Percentiles rank a stretch among this genome's conserved stretches.
Evolutionary conservation across 2,113 vertebrate genomes (phyloP).

Genomic region (Salvator merianae): DNA sequence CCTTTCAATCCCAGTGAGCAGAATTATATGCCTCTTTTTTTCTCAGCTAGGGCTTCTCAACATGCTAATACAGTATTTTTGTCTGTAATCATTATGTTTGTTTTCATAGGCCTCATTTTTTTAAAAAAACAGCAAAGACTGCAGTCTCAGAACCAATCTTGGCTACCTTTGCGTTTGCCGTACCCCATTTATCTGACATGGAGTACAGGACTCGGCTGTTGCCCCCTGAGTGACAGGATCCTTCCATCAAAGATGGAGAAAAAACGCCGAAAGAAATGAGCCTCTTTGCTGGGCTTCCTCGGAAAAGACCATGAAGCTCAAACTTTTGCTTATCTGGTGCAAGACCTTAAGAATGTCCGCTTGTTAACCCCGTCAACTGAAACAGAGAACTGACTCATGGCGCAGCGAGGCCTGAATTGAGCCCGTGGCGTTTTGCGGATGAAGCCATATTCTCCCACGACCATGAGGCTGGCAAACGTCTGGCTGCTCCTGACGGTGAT

Average conservation of each 20-base stretch:
- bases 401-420: conserved; percentile 68
- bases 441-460: conserved; percentile 67
- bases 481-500: conserved; percentile 81
- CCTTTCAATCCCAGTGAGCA: background rate
- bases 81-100: conserved; percentile 5
- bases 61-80: background rate
- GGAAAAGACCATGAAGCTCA: conserved; percentile 76
- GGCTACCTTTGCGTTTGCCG: conserved; percentile 22
- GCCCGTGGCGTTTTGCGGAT: conserved; percentile 70
- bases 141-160: background rate
- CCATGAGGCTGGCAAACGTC: conserved; percentile 81
- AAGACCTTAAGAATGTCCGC: conserved; percentile 65
- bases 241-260: conserved; percentile 87
- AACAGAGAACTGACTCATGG: conserved; percentile 72
- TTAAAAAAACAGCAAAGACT: background rate
- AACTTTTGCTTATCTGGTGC: conserved; percentile 71
- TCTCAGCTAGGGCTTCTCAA: background rate
- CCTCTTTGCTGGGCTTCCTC: conserved; percentile 74
- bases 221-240: conserved; percentile 63
- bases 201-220: conserved; percentile 67
- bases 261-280: conserved; percentile 97
- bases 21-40: background rate
- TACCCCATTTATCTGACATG: conserved; percentile 62
- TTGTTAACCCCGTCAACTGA: conserved; percentile 41
- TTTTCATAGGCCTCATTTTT: conserved; percentile 52